Evolutionary conservation across 2,797 vertebrate species (phyloP), one percentile per base, ranked within the genome.

Genomic region (Cirrhinus molitorella): DNA sequence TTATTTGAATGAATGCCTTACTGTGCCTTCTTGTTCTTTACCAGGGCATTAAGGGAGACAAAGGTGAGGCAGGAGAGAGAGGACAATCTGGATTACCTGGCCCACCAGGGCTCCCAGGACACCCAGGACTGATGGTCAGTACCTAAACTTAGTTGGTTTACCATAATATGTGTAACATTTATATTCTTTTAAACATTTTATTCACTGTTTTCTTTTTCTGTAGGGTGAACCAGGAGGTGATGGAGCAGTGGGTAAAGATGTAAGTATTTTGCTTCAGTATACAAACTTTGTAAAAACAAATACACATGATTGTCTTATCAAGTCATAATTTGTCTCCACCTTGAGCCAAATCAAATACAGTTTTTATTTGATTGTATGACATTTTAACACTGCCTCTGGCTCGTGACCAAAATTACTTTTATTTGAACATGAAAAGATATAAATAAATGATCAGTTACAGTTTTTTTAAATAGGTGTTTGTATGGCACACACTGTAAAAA

Each of bases 141-240:
- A 63, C 17, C 61, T 57, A 49, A 57, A 61, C 43, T 16, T 57
- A 13, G 37, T 75, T 63, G 11, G 3, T 49, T 34, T 40, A 68
- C 66, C 16, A 37, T 63, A 45, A 57, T 17, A 40, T 16, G 0
- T 28, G 10, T 4, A 3, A 7, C 37, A 37, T 37, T 37, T 5
- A 73, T 17, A 10, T 25, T 55, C 45, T 19, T 79, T 40, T 16
- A 34, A 55, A 74, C 28, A 11, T 11, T 28, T 71, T 68, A 73
- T 67, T 88, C 40, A 79, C 49, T 86, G 90, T 61, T 68, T 47
- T 3, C 3, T 66, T n/a, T 66, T 67, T 23, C 1, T 75, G 61
- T 79, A 99, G 98, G 98, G 98, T 7, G 98, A 99, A 80, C 95
- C 95, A 25, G 97, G 97, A 21, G 86, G 31, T 0, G 97, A 98